A percentile compares a stretch with the other conserved stretches of the same genome.
Evolutionary conservation across 2,888 invertebrate species (phyloP).

Genomic region (Galerucella nymphaeae): DNA sequence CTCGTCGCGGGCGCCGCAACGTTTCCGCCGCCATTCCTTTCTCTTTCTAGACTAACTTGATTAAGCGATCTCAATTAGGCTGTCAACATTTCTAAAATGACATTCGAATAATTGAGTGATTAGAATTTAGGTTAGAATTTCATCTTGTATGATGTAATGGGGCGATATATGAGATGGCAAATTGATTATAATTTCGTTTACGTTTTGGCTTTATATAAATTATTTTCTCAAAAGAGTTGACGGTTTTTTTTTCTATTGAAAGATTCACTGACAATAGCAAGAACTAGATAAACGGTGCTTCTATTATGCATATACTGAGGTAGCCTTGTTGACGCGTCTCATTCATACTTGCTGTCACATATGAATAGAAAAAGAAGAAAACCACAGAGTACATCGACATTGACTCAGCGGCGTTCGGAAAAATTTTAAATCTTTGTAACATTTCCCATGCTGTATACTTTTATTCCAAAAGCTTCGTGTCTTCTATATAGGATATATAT

Average conservation of each 20-base stretch:
- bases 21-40: constrained; percentile 12
- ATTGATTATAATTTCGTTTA: neutral
- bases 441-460: too few species aligned
- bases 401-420: neutral
- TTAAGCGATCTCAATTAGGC: constrained; percentile 33
- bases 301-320: constrained; percentile 6
- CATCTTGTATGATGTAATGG: constrained; percentile 12
- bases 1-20: constrained; percentile 1
- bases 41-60: constrained; percentile 24
- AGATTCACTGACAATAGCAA: neutral
- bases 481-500: too few species aligned
- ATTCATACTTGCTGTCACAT: constrained; percentile 42
- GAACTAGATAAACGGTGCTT: constrained; percentile 5
- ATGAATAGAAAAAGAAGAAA: constrained; percentile 52
- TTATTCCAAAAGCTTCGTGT: too few species aligned
- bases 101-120: constrained; percentile 30
- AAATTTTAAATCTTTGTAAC: too few species aligned
- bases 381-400: constrained; percentile 49
- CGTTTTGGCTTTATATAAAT: neutral
- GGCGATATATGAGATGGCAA: neutral
- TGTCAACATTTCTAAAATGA: constrained; percentile 33
- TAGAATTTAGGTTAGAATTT: constrained; percentile 29
- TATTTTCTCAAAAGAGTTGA: too few species aligned
- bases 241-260: neutral
- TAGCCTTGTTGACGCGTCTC: constrained; percentile 21